Evolutionary conservation across 2,113 vertebrate genomes (phyloP).

Genomic region (Bagarius yarrelli): DNA sequence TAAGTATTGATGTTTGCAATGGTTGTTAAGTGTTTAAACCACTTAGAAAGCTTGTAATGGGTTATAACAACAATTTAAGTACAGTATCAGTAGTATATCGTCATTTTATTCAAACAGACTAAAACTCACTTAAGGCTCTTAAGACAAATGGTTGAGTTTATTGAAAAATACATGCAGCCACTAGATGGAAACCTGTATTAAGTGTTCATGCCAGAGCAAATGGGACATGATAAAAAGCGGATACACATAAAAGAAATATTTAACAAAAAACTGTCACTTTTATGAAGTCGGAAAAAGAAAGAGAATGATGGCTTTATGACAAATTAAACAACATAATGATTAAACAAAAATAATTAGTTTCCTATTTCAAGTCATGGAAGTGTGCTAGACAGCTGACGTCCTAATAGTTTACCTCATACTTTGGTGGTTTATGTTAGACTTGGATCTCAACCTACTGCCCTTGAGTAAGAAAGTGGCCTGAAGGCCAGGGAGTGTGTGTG

Average conservation of each 20-base stretch:
- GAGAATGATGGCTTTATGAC: not conserved
- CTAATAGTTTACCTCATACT: not conserved
- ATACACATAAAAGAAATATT: not conserved
- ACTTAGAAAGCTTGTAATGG: not conserved
- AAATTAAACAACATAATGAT: not conserved
- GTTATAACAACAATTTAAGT: not conserved
- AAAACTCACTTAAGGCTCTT: not conserved
- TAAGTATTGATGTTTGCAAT: not conserved
- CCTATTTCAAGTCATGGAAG: not conserved
- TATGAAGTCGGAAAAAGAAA: not conserved
- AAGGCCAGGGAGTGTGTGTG: not conserved
- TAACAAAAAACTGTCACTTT: not conserved
- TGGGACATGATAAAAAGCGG: not conserved
- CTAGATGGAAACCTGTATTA: constrained; percentile 25
- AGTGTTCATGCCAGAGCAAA: not conserved
- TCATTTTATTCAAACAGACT: not conserved
- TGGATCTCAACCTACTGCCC: not conserved
- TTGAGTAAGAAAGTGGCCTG: not conserved
- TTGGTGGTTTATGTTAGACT: not conserved
- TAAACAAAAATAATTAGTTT: not conserved
- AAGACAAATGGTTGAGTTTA: not conserved
- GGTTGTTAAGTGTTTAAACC: not conserved
- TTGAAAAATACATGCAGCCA: not conserved
- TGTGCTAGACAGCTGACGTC: not conserved
- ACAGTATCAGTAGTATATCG: not conserved